These are phyloP conservation scores for Scarus forsteni DNA, from an alignment of 2,797 vertebrate species.

Conservation along the genomic window DNA sequence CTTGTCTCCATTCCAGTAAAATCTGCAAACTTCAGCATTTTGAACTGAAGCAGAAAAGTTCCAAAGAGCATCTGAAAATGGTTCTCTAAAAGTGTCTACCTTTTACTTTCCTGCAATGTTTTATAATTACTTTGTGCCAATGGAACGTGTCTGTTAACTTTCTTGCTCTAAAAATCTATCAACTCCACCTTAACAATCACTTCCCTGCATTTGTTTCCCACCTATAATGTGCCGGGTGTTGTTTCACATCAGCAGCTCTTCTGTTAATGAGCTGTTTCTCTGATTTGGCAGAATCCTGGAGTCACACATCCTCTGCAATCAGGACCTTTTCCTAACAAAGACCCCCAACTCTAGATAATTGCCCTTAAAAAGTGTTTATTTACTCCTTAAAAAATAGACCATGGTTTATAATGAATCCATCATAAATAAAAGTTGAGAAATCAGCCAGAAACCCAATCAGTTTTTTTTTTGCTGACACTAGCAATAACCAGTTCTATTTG, in stretches of 20 bases:
- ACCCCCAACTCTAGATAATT: not conserved
- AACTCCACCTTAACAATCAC: slow-evolving; percentile 39
- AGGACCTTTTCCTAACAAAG: not conserved
- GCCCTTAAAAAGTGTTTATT: not conserved
- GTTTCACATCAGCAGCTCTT: slow-evolving; percentile 28
- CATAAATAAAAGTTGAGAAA: too few species aligned
- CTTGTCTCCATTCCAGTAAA: slow-evolving; percentile 26
- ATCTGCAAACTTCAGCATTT: slow-evolving; percentile 56
- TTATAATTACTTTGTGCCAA: slow-evolving; percentile 45
- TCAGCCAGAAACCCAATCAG: too few species aligned
- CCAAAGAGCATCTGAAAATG: slow-evolving; percentile 34
- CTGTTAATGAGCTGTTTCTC: slow-evolving; percentile 34
- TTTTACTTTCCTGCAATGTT: slow-evolving; percentile 32
- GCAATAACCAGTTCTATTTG: too few species aligned
- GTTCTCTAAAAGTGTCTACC: slow-evolving; percentile 33
- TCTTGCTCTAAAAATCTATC: slow-evolving; percentile 39
- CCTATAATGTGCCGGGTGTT: slow-evolving; percentile 24
- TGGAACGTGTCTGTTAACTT: slow-evolving; percentile 40
- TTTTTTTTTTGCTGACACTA: too few species aligned
- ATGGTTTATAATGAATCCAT: not conserved
- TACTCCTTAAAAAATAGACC: too few species aligned
- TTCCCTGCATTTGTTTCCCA: slow-evolving; percentile 26
- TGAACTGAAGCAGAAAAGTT: slow-evolving; percentile 47
- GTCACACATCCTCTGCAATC: not conserved
- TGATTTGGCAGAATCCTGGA: slow-evolving; percentile 18